Base-by-base conservation (phyloP, 2,797 vertebrate genomes). In the Loris lydekkerianus region DNA sequence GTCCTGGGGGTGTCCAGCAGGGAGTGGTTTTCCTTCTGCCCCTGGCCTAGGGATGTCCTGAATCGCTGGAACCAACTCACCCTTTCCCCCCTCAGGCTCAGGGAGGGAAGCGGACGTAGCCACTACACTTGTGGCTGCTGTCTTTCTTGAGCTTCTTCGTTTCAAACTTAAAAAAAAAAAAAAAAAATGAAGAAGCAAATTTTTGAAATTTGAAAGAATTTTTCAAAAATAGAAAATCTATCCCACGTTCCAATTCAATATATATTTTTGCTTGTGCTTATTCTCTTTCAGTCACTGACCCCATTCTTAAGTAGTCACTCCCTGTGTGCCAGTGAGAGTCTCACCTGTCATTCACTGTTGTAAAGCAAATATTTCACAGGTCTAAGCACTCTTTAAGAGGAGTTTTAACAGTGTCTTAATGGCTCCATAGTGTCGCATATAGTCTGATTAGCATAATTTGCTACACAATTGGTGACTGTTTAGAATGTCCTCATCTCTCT, bases 341-440 rank as follows among this genome's bases (percentile, higher is more conserved):
- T 72, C 49, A 49, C 15, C 63, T 94, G 76, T 70, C 95, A 91
- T 46, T 89, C 92, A 92, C 2, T 15, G 56, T 40, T 49, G 37
- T 34, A 67, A 94, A 94, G 56, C 90, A 65, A 95, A 37, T 93
- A 75, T 87, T 97, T 94, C 56, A 75, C 46, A 69, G 37, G 49
- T 67, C 49, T 14, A 49, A 49, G 49, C 49, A 49, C 49, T 53
- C 67, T 86, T 93, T 86, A 56, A 49, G 56, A 49, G 56, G 70
- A 56, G 8, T 84, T 88, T 75, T 27, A 15, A 73, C 65, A n/a
- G n/a, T 76, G 46, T 89, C 85, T 93, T 65, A 80, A 93, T 91
- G 80, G 60, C 56, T 70, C 69, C 69, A 5, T 53, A 11, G 18
- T 89, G 29, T 94, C 78, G 58, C 75, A 7, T 60, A 60, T 60